Conservation (phyloP, 2,888 invertebrate species). For the Nomada goodeniana region DNA sequence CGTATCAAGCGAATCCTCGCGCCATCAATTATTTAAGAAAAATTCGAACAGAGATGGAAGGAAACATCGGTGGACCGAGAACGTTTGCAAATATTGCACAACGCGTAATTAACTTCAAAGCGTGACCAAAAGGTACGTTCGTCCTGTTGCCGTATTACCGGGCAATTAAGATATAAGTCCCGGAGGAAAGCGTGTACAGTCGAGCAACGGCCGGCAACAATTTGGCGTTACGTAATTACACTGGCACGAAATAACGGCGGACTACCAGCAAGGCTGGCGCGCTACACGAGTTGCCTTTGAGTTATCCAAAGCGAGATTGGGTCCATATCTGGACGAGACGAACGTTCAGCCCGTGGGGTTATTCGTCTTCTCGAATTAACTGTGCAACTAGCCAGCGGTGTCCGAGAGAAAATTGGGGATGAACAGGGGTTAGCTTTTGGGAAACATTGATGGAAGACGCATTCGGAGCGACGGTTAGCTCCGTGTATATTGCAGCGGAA, state of each 20-base stretch:
- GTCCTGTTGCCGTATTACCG: constrained; percentile 24
- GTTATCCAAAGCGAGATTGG: constrained; percentile 58
- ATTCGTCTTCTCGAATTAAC: constrained; percentile 78
- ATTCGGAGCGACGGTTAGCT: too few species aligned
- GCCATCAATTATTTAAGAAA: too few species aligned
- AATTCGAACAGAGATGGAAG: background rate
- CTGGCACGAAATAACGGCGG: constrained; percentile 39
- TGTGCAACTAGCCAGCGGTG: constrained; percentile 44
- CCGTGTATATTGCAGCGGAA: too few species aligned
- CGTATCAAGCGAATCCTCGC: background rate
- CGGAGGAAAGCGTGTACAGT: constrained; percentile 40
- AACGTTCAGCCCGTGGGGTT: constrained; percentile 48
- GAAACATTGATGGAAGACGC: constrained; percentile 2
- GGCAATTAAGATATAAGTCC: constrained; percentile 54
- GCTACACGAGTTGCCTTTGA: constrained; percentile 9
- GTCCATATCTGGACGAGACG: constrained; percentile 64
- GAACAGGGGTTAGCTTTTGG: constrained; percentile 63
- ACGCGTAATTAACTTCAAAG: constrained; percentile 43
- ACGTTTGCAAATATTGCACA: constrained; percentile 30
- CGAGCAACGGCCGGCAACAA: constrained; percentile 47
- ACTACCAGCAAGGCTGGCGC: constrained; percentile 11
- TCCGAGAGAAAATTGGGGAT: constrained; percentile 73
- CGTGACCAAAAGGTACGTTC: background rate
- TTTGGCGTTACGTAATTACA: constrained; percentile 53
- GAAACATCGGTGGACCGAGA: background rate